Conservation (phyloP, 2,888 invertebrate species). For the Megaustenia siamemsis region DNA sequence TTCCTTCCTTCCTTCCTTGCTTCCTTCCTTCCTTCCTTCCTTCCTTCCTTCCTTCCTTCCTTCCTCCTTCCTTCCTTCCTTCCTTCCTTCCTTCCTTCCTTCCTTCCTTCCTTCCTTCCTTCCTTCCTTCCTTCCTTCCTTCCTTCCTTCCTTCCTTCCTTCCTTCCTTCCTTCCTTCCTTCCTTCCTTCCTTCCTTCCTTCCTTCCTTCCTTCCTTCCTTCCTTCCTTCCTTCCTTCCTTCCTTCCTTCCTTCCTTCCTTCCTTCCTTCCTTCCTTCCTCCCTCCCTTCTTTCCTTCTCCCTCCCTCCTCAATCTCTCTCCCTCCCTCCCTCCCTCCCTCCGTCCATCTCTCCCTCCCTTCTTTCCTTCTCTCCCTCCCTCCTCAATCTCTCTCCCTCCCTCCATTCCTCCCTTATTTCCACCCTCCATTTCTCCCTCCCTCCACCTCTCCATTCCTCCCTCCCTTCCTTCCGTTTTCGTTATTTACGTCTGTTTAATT, state of each 20-base stretch:
- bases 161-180: neutral
- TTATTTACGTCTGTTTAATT: neutral
- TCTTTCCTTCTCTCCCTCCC: neutral
- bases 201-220: neutral
- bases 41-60: conserved; percentile 10
- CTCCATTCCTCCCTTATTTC: neutral
- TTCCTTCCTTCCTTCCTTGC: conserved; percentile 10
- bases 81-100: conserved; percentile 14
- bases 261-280: neutral
- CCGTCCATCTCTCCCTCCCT: neutral
- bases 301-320: neutral
- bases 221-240: conserved; percentile 14
- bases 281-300: neutral
- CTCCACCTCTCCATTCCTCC: neutral
- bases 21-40: conserved; percentile 14
- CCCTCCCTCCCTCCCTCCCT: neutral
- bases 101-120: conserved; percentile 14
- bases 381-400: neutral
- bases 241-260: conserved; percentile 14
- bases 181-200: neutral
- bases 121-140: neutral
- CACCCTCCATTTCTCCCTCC: neutral
- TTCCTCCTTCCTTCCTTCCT: neutral
- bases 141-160: neutral
- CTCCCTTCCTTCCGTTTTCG: neutral